Conservation (phyloP, 1,140 invertebrate species). For the Trichogramma pretiosum region DNA sequence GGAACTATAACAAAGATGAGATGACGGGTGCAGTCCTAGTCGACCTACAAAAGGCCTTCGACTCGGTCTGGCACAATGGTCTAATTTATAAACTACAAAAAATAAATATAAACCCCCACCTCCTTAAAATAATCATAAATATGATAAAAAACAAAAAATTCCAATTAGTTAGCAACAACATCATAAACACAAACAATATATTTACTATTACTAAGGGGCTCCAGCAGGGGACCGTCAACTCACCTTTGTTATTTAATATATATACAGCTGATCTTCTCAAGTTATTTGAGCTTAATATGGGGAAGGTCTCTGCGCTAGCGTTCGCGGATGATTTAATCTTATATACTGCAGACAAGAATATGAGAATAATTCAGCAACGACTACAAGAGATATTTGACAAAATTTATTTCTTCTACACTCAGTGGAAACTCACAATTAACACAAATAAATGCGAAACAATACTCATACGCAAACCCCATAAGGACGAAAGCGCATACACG, state of each 20-base stretch:
- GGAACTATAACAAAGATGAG: not conserved
- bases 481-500: too few relatives aligned
- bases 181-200: too few relatives aligned
- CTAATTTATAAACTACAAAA: not conserved
- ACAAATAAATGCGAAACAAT: constrained; percentile 12
- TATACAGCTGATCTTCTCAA: constrained; percentile 1
- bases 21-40: not conserved
- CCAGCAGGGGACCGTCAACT: constrained; percentile 13
- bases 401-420: constrained; percentile 3
- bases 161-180: not conserved
- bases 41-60: not conserved
- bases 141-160: not conserved
- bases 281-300: not conserved
- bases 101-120: not conserved
- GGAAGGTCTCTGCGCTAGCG: not conserved
- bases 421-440: constrained; percentile 12
- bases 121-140: not conserved
- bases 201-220: too few relatives aligned
- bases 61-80: not conserved
- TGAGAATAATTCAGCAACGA: not conserved
- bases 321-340: constrained; percentile 22
- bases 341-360: constrained; percentile 4
- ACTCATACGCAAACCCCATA: constrained; percentile 6
- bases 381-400: constrained; percentile 2
- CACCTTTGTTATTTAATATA: constrained; percentile 18